These are phyloP conservation scores for Ernsta delagoae DNA, from an alignment of 2,888 invertebrate genomes.

Conservation along the genomic window DNA sequence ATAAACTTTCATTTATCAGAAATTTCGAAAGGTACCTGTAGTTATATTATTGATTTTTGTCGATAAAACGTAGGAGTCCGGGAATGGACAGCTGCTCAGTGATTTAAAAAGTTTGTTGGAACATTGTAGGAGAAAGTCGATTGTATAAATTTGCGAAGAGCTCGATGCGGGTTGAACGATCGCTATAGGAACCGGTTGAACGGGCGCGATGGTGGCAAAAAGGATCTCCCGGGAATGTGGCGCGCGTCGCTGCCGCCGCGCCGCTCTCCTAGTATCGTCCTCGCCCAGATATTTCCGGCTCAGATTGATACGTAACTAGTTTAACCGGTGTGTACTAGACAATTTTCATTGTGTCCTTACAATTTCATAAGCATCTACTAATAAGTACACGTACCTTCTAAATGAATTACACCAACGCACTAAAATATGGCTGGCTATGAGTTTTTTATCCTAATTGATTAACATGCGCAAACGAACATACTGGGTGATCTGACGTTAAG, in stretches of 20 bases:
- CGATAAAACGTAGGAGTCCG: no score
- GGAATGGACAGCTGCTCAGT: no score
- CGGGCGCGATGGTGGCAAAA: constrained; percentile 54
- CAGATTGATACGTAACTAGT: constrained; percentile 45
- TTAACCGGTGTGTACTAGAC: constrained; percentile 12
- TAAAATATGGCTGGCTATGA: no score
- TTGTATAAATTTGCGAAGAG: constrained; percentile 58
- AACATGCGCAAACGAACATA: no score
- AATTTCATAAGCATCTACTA: not conserved
- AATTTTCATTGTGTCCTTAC: constrained; percentile 1
- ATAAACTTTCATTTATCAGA: no score
- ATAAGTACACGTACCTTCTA: no score
- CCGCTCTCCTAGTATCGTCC: constrained; percentile 52
- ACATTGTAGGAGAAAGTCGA: constrained; percentile 41
- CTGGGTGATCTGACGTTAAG: no score
- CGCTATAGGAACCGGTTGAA: constrained; percentile 72
- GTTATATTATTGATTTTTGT: not conserved
- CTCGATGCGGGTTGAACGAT: constrained; percentile 72
- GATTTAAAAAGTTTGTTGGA: constrained; percentile 20
- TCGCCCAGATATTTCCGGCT: constrained; percentile 60
- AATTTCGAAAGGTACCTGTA: no score
- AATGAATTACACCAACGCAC: no score
- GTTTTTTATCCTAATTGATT: no score
- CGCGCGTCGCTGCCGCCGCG: constrained; percentile 44
- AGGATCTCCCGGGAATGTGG: constrained; percentile 72